These are phyloP conservation scores for Allygus modestus DNA, from an alignment of 2,888 invertebrate genomes.

Conservation along the genomic window DNA sequence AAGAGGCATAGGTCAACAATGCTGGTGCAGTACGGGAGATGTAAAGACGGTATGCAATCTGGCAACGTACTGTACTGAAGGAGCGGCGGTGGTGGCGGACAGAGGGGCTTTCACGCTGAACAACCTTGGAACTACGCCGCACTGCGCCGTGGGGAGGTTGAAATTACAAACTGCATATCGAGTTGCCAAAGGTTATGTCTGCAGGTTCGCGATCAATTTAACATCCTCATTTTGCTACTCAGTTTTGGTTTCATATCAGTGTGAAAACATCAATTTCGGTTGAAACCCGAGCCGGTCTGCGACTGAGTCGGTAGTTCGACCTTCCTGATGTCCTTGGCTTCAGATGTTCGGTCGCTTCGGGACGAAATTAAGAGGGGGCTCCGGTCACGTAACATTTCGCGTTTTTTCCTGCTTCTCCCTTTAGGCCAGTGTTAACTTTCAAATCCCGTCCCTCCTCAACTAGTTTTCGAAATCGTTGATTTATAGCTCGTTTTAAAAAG, in stretches of 20 bases:
- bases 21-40: background rate
- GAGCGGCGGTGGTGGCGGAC: background rate
- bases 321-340: background rate
- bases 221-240: conserved; percentile 51
- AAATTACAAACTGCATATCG: conserved; percentile 46
- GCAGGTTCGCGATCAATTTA: conserved; percentile 39
- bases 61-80: background rate
- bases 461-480: too few species aligned
- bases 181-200: conserved; percentile 51
- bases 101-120: background rate
- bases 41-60: background rate
- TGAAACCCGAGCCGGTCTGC: conserved; percentile 3
- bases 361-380: too few species aligned
- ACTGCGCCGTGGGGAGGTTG: conserved; percentile 16
- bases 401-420: too few species aligned
- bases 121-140: conserved; percentile 9
- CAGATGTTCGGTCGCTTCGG: too few species aligned
- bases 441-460: too few species aligned
- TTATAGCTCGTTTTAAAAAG: too few species aligned
- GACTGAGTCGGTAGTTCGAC: background rate
- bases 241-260: conserved; percentile 38
- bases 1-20: background rate
- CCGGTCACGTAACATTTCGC: too few species aligned
- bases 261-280: conserved; percentile 56
- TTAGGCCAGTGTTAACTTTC: too few species aligned